Evolutionary conservation across 64 coral and sea anemone species (phyloP).

Genomic region (Pachyseris speciosa): DNA sequence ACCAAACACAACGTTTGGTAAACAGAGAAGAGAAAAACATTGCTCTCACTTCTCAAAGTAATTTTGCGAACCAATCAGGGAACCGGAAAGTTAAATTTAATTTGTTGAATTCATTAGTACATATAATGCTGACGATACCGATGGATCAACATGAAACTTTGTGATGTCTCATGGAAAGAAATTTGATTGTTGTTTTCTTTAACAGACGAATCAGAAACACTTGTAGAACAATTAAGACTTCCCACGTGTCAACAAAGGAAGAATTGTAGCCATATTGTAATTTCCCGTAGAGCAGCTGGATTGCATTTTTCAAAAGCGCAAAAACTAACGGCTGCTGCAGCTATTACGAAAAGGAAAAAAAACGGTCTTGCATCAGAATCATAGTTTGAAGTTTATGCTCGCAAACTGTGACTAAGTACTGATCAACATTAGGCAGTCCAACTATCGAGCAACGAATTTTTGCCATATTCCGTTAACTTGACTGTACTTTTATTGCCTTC

Average conservation of each 20-base stretch:
- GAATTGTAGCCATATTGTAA: not conserved
- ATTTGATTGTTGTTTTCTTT: not conserved
- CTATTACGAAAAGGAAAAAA: too few species aligned
- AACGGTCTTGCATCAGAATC: too few species aligned
- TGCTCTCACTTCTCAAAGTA: not conserved
- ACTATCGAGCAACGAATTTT: too few species aligned
- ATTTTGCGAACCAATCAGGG: not conserved
- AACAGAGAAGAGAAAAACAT: not conserved
- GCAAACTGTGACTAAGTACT: too few species aligned
- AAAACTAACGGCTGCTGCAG: too few species aligned
- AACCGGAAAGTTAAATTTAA: not conserved
- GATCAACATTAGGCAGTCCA: too few species aligned
- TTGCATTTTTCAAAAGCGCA: too few species aligned
- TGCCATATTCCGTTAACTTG: too few species aligned
- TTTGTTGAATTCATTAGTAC: not conserved
- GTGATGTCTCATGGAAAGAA: not conserved
- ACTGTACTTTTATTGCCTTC: too few species aligned
- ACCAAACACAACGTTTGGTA: not conserved
- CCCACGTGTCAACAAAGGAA: not conserved
- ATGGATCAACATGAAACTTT: not conserved
- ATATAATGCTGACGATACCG: not conserved
- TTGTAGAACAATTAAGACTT: not conserved
- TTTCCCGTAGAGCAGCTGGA: too few species aligned
- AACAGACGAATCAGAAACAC: constrained; percentile 15
- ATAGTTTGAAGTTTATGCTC: too few species aligned